phyloP scores from a whole-genome alignment of 2,113 vertebrate genomes.

The Oncorhynchus masou region DNA sequence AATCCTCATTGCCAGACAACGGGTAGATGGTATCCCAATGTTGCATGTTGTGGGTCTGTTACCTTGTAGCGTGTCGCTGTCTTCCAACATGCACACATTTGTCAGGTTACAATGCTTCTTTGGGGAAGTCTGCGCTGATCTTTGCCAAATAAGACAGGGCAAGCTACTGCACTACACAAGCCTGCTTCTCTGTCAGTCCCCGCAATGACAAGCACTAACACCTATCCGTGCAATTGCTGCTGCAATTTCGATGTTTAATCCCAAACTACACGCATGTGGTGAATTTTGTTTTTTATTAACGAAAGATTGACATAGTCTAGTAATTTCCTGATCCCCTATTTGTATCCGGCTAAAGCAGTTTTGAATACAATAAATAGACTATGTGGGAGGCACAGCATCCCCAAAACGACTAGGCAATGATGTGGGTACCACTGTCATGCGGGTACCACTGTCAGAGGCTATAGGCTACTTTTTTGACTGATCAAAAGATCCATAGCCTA shows the following conservation, averaged over 20 bases:
- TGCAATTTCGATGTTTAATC: conserved; percentile 10
- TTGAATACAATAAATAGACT: no score
- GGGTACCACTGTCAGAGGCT: no score
- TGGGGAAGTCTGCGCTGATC: conserved; percentile 2
- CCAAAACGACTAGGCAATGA: no score
- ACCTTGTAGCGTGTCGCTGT: conserved; percentile 15
- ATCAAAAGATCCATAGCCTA: not conserved
- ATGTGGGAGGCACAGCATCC: no score
- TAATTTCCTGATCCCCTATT: not conserved
- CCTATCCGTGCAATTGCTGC: conserved; percentile 11
- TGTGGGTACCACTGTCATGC: no score
- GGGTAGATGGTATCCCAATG: conserved; percentile 29
- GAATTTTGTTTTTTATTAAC: not conserved
- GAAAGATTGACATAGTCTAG: not conserved
- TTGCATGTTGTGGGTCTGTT: conserved; percentile 26
- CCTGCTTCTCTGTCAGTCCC: conserved; percentile 15
- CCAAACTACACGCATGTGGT: not conserved
- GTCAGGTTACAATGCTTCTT: not conserved
- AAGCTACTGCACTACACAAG: conserved; percentile 7
- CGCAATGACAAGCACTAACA: not conserved
- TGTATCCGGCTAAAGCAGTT: not conserved
- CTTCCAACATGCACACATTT: conserved; percentile 30
- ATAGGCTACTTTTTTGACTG: no score
- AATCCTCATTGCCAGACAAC: conserved; percentile 73
- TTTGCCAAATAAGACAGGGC: conserved; percentile 38